Evolutionary conservation across 2,113 vertebrate genomes (phyloP).

Genomic region (Limnothrissa miodon): DNA sequence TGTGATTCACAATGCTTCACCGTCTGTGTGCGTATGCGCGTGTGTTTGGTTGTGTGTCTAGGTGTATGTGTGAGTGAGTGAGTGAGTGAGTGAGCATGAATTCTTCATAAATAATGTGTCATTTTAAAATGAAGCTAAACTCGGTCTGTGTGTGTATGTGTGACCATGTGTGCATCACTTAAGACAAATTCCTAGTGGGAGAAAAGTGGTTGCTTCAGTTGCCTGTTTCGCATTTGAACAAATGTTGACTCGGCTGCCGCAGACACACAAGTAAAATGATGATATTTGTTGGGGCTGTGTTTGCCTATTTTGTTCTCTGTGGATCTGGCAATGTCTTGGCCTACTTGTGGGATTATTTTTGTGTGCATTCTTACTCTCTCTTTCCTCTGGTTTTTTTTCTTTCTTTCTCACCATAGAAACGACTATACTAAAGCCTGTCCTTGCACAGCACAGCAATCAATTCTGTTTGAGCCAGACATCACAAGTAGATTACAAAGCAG

Average conservation of each 20-base stretch:
- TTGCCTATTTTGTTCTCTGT: background rate
- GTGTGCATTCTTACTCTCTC: background rate
- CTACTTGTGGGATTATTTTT: conserved; percentile 3
- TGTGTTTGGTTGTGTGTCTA: too few species aligned
- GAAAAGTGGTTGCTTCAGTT: background rate
- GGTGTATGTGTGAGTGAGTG: too few species aligned
- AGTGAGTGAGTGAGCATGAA: background rate
- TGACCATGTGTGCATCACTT: background rate
- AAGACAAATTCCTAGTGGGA: background rate
- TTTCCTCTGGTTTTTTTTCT: background rate
- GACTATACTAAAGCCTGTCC: background rate
- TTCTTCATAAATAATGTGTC: background rate
- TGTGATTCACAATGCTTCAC: background rate
- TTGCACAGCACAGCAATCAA: background rate
- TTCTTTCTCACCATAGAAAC: too few species aligned
- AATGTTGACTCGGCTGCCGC: background rate
- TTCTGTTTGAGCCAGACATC: background rate
- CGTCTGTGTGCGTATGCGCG: background rate
- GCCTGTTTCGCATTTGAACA: conserved; percentile 1
- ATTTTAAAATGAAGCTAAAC: background rate
- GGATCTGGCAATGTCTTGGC: background rate
- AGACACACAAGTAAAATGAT: background rate
- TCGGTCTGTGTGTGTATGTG: background rate
- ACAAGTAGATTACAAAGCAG: background rate
- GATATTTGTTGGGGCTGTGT: background rate